phyloP scores from a whole-genome alignment of 2,797 vertebrate genomes.

The Acrossocheilus fasciatus region DNA sequence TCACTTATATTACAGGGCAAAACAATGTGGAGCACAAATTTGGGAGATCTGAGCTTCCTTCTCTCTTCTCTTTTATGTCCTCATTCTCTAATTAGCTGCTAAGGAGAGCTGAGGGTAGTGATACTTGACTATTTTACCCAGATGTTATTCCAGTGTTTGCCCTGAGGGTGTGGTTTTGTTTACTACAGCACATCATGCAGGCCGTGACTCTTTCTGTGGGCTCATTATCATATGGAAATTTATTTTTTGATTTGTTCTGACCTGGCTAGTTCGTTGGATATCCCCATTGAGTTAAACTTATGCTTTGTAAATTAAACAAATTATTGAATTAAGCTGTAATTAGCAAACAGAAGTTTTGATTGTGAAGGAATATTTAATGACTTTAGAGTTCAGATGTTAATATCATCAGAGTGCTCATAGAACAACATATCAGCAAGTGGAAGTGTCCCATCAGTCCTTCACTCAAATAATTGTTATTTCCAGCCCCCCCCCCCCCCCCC shows the following conservation, averaged over 20 bases:
- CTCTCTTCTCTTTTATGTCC: conserved; percentile 51
- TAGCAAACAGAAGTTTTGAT: background rate
- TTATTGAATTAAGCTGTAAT: conserved; percentile 22
- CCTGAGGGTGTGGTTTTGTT: conserved; percentile 76
- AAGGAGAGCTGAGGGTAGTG: conserved; percentile 74
- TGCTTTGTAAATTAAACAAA: conserved; percentile 33
- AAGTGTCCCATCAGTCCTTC: conserved; percentile 57
- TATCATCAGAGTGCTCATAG: conserved; percentile 13
- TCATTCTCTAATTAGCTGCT: conserved; percentile 79
- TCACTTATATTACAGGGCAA: conserved; percentile 39
- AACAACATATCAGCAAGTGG: conserved; percentile 62
- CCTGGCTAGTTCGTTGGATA: background rate
- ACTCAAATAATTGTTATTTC: conserved; percentile 65
- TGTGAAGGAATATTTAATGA: conserved; percentile 1
- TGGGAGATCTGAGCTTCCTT: conserved; percentile 27
- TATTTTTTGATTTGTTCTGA: conserved; percentile 10
- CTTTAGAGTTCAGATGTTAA: conserved; percentile 1
- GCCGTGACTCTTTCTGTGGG: conserved; percentile 63
- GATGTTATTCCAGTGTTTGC: conserved; percentile 76
- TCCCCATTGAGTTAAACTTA: conserved; percentile 5
- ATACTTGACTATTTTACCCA: conserved; percentile 74
- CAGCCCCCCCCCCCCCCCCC: conserved; percentile 52
- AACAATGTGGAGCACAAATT: conserved; percentile 52
- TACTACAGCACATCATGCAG: conserved; percentile 75
- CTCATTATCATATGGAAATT: conserved; percentile 17